phyloP scores from a whole-genome alignment of 2,888 invertebrate species.

The Epiblema foenella region DNA sequence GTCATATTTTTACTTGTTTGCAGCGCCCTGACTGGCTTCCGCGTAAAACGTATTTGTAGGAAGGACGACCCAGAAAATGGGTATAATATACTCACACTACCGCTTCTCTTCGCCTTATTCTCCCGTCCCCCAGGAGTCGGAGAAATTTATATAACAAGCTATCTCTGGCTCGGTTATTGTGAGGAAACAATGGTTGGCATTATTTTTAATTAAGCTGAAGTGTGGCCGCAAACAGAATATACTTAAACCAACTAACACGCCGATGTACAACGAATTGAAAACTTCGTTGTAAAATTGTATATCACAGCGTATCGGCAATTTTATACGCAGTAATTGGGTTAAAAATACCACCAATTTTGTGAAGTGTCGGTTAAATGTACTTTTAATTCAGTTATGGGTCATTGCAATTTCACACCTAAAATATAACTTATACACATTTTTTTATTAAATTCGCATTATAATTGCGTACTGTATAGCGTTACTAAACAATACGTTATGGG shows the following conservation, averaged over 20 bases:
- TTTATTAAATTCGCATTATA: no score
- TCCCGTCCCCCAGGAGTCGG: conserved; percentile 81
- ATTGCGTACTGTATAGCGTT: no score
- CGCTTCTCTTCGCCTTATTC: conserved; percentile 76
- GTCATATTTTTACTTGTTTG: conserved; percentile 56
- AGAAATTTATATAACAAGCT: conserved; percentile 85
- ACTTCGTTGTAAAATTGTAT: conserved; percentile 12
- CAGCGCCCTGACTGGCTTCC: conserved; percentile 77
- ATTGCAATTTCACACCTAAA: not conserved
- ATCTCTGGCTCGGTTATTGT: conserved; percentile 82
- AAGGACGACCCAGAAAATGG: conserved; percentile 85
- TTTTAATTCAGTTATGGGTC: not conserved
- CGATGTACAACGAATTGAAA: conserved; percentile 32
- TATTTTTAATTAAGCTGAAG: conserved; percentile 83
- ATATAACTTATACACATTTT: not conserved
- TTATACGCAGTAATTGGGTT: not conserved
- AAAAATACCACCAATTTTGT: not conserved
- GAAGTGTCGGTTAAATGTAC: not conserved
- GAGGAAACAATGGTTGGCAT: conserved; percentile 79
- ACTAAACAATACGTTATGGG: no score
- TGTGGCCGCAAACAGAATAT: conserved; percentile 69
- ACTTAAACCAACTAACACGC: conserved; percentile 55
- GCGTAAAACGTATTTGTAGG: conserved; percentile 85
- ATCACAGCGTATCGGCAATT: conserved; percentile 7
- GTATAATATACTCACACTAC: conserved; percentile 85